These are phyloP conservation scores for Seira sanloemensis DNA, from an alignment of 2,888 invertebrate genomes.

Conservation along the genomic window DNA sequence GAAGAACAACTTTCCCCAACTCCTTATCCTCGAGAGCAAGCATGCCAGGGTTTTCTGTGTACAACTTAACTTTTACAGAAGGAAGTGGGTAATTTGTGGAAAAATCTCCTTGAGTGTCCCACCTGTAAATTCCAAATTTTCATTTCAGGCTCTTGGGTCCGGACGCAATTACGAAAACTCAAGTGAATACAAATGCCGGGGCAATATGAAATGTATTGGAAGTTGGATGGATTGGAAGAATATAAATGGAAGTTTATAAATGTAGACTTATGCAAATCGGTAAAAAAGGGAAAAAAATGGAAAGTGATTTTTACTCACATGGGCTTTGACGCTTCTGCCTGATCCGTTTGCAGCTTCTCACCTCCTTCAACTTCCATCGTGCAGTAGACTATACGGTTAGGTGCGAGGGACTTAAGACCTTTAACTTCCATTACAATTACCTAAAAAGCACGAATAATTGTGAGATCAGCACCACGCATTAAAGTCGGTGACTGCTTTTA, in stretches of 20 bases:
- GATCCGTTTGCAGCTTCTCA: slow-evolving; percentile 98
- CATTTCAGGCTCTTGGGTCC: no score
- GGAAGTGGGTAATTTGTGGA: slow-evolving; percentile 98
- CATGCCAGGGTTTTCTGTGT: slow-evolving; percentile 98
- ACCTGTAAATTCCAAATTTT: slow-evolving; percentile 85
- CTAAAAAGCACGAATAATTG: slow-evolving; percentile 77
- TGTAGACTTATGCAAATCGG: no score
- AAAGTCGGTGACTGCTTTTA: background rate
- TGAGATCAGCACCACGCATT: slow-evolving; percentile 22
- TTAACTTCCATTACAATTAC: slow-evolving; percentile 99
- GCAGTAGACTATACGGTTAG: slow-evolving; percentile 99
- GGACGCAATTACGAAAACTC: no score
- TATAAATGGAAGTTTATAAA: no score
- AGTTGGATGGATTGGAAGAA: no score
- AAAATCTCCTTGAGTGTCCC: slow-evolving; percentile 99
- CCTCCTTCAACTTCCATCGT: slow-evolving; percentile 99
- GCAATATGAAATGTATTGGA: no score
- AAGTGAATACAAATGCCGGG: no score
- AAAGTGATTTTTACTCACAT: slow-evolving; percentile 85
- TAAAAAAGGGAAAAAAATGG: no score
- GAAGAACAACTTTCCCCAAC: slow-evolving; percentile 92
- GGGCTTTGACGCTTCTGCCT: slow-evolving; percentile 99
- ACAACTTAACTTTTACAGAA: slow-evolving; percentile 97
- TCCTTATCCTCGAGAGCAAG: slow-evolving; percentile 99
- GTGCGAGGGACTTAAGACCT: slow-evolving; percentile 95